Conservation (phyloP, 2,797 vertebrate genomes). For the Tragopan temminckii region DNA sequence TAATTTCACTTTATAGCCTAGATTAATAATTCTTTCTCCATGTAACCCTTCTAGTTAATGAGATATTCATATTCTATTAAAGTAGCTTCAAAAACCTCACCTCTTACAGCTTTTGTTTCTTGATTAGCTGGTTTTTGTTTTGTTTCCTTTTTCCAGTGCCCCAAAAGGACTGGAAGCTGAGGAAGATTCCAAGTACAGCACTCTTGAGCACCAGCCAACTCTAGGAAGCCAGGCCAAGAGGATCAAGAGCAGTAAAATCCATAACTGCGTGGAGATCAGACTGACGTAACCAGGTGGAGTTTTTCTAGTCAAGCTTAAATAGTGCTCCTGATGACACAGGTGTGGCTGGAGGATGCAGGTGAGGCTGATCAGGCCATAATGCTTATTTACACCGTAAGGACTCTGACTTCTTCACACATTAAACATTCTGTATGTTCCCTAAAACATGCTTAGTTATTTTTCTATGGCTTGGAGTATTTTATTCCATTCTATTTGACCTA, state of each 20-base stretch:
- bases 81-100: not conserved
- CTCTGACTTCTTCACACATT: not conserved
- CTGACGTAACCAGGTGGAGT: rapidly evolving
- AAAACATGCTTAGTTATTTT: not conserved
- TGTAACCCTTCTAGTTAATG: not conserved
- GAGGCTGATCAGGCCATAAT: not conserved
- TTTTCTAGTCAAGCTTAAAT: not conserved
- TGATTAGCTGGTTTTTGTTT: not conserved
- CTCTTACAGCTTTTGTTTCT: not conserved
- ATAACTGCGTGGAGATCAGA: not conserved
- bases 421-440: not conserved
- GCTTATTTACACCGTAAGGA: not conserved
- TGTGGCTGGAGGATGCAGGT: not conserved
- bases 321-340: not conserved
- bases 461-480: not conserved
- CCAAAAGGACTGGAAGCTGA: not conserved
- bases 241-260: not conserved
- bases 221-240: not conserved
- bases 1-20: not conserved
- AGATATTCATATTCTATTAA: not conserved
- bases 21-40: not conserved
- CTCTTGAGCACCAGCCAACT: not conserved
- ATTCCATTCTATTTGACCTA: not conserved
- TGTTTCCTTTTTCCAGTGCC: not conserved
- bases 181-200: not conserved